Conservation (phyloP, 2,888 invertebrate genomes). For the Acanthosepion pharaonis region DNA sequence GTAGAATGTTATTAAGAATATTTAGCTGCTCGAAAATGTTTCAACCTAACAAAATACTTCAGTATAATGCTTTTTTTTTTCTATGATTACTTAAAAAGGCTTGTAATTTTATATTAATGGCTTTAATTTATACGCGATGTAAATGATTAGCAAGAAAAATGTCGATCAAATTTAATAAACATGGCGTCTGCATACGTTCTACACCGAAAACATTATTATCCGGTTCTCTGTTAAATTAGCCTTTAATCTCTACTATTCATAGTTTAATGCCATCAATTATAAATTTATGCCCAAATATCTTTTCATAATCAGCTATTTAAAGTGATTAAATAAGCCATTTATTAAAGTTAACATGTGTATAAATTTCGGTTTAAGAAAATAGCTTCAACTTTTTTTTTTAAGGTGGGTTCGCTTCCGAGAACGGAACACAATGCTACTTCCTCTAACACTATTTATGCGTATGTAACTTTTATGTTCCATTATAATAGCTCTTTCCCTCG, state of each 20-base stretch:
- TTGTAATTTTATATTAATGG: neutral
- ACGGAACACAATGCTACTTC: neutral
- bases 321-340: neutral
- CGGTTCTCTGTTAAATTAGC: neutral
- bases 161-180: neutral
- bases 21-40: neutral
- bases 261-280: neutral
- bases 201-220: neutral
- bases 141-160: neutral
- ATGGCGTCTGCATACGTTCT: neutral
- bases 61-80: neutral
- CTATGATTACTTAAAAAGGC: neutral
- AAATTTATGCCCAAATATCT: neutral
- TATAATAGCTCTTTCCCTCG: neutral
- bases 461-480: neutral
- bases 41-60: neutral
- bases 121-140: neutral
- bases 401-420: neutral
- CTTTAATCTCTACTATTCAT: neutral
- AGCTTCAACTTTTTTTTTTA: neutral
- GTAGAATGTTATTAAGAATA: neutral
- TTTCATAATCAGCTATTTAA: neutral
- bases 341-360: neutral
- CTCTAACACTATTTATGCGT: neutral
- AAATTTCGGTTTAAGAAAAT: neutral